These are phyloP conservation scores for Hemicentrotus pulcherrimus DNA, from an alignment of 35 echinoderm and acorn worm species.

Conservation along the genomic window DNA sequence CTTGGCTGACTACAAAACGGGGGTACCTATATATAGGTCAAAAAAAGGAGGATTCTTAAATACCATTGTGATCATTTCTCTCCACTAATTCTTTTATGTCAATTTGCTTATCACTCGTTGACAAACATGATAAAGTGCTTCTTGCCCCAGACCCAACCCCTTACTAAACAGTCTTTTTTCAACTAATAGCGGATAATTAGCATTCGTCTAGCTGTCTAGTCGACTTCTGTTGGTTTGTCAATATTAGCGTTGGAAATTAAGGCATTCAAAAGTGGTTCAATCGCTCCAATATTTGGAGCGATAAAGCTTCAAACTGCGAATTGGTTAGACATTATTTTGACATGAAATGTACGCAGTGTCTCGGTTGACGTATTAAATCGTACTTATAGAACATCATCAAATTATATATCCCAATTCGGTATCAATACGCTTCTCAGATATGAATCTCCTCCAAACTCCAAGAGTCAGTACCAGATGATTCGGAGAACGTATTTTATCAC, in stretches of 20 bases:
- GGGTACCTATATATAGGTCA: no score
- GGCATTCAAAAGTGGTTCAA: not conserved
- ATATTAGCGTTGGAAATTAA: not conserved
- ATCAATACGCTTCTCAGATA: no score
- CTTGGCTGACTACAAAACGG: no score
- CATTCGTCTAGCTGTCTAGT: not conserved
- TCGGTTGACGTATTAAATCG: no score
- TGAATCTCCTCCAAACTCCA: no score
- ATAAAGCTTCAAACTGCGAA: not conserved
- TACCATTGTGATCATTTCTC: not conserved
- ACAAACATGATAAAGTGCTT: not conserved
- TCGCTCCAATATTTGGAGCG: not conserved
- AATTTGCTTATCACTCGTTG: not conserved
- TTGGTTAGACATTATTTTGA: not conserved
- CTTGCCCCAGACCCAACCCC: not conserved
- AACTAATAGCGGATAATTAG: not conserved
- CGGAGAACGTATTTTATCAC: no score
- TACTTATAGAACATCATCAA: no score
- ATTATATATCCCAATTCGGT: no score
- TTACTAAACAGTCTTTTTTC: not conserved
- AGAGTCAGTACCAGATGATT: no score
- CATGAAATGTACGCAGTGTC: no score
- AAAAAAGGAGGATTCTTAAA: not conserved
- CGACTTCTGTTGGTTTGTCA: not conserved
- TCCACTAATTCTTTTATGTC: not conserved